Base-by-base conservation (phyloP, 2,888 invertebrate genomes). In the Clunio marinus region DNA sequence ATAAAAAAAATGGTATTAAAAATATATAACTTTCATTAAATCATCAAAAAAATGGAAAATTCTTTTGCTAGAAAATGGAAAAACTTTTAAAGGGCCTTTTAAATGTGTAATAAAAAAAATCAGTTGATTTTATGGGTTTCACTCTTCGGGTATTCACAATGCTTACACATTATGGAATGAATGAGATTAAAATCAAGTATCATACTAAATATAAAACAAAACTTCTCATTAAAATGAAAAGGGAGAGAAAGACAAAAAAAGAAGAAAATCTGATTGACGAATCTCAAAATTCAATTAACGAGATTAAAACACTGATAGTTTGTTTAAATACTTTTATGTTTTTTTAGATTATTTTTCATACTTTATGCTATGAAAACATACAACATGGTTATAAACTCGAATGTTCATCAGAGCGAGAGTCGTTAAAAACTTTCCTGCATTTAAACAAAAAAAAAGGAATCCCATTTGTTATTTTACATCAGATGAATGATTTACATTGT, bases 231-330 rank as follows among this genome's bases (percentile, higher is more conserved):
- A 46, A 46, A 22, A 46, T 25, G 15, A 25, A 25, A 10, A 41
- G 51, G 5, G 20, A 5, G 22, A 3, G 5, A 51, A 51, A 51
- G 24, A 4, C 5, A n/a, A n/a, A n/a, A n/a, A n/a, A n/a, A n/a
- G 8, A 32, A 59, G 32, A 28, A 59, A 32, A 59, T 59, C 25
- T 35, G 59, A 62, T 62, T 62, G 62, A 62, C 62, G 62, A 62
- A 62, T 62, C 20, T 41, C 37, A 20, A 62, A 62, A 24, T 62
- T 62, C 62, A 62, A 62, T 62, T 62, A 62, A 35, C 17, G 20
- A 62, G 62, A 62, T 62, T 62, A 62, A 62, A 62, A 20, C 28
- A 13, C 20, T 51, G 24, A 51, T 51, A 51, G 51, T 51, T 51
- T 22, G 24, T 7, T 32, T n/a, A n/a, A n/a, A n/a, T n/a, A n/a